Conservation (phyloP, 2,888 invertebrate genomes). For the Volucella inflata region DNA sequence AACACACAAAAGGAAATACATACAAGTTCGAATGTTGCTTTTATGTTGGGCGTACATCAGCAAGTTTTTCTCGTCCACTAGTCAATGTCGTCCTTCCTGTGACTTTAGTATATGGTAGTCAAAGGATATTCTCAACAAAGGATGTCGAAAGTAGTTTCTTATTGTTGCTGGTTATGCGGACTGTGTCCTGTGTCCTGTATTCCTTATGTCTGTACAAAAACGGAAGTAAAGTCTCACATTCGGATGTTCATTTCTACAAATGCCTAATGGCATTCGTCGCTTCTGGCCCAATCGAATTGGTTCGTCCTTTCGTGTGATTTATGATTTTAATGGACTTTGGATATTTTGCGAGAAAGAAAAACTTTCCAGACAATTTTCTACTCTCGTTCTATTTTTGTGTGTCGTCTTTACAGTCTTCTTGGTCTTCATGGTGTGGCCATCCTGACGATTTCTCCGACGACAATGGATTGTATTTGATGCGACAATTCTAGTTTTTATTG, state of each 20-base stretch:
- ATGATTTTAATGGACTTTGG: slow-evolving; percentile 71
- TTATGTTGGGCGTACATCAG: slow-evolving; percentile 50
- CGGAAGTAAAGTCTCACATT: slow-evolving; percentile 61
- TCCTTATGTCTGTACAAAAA: neutral
- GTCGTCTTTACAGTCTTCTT: slow-evolving; percentile 1
- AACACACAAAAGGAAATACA: slow-evolving; percentile 9
- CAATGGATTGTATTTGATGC: slow-evolving; percentile 59
- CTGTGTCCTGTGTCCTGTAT: slow-evolving; percentile 24
- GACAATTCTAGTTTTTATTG: slow-evolving; percentile 66
- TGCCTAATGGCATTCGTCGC: slow-evolving; percentile 65
- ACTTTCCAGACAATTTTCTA: slow-evolving; percentile 68
- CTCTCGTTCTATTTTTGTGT: neutral
- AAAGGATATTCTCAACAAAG: slow-evolving; percentile 36
- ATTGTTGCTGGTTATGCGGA: slow-evolving; percentile 39
- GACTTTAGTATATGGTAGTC: slow-evolving; percentile 7
- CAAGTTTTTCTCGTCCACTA: slow-evolving; percentile 37
- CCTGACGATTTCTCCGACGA: slow-evolving; percentile 15
- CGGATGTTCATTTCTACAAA: slow-evolving; percentile 64
- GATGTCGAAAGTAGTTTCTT: slow-evolving; percentile 63
- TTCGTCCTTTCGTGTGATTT: slow-evolving; percentile 62
- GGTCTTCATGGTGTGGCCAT: slow-evolving; percentile 5
- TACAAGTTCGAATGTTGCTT: slow-evolving; percentile 34
- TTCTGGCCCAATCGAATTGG: slow-evolving; percentile 42
- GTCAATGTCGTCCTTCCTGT: slow-evolving; percentile 40
- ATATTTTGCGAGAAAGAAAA: slow-evolving; percentile 46